Percentiles rank a stretch among this genome's conserved stretches.
Conservation (phyloP, 2,888 invertebrate species). For the Aethes cnicana region DNA sequence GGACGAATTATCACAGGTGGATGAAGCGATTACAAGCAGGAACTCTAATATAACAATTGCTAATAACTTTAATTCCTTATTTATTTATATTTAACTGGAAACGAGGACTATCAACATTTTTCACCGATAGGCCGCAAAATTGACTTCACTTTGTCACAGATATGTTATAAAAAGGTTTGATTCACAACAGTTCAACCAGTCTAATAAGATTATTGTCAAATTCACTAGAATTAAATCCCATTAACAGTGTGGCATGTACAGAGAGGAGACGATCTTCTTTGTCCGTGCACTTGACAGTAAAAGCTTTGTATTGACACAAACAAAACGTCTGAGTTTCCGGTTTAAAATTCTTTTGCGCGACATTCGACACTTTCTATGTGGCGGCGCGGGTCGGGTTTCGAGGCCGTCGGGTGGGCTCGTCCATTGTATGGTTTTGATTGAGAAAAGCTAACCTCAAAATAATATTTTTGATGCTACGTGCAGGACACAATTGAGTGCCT, state of each 20-base stretch:
- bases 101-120: conserved; percentile 51
- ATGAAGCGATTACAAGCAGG: conserved; percentile 78
- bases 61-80: conserved; percentile 45
- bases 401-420: conserved; percentile 49
- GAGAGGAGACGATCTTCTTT: conserved; percentile 69
- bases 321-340: conserved; percentile 77
- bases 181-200: conserved; percentile 56
- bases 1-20: conserved; percentile 76
- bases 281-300: conserved; percentile 80
- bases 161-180: conserved; percentile 60
- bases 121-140: conserved; percentile 66
- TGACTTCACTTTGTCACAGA: conserved; percentile 68
- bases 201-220: conserved; percentile 54
- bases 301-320: conserved; percentile 82
- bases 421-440: conserved; percentile 53
- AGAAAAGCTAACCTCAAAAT: conserved; percentile 77
- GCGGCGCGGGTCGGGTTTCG: conserved; percentile 48
- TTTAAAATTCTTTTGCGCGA: conserved; percentile 75
- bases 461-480: conserved; percentile 76
- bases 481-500: conserved; percentile 68
- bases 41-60: conserved; percentile 66
- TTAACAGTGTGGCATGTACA: conserved; percentile 54
- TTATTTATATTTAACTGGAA: conserved; percentile 44
- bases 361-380: conserved; percentile 69
- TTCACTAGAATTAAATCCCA: conserved; percentile 55